Conservation (phyloP, 2,797 vertebrate genomes). For the Setipinna tenuifilis region DNA sequence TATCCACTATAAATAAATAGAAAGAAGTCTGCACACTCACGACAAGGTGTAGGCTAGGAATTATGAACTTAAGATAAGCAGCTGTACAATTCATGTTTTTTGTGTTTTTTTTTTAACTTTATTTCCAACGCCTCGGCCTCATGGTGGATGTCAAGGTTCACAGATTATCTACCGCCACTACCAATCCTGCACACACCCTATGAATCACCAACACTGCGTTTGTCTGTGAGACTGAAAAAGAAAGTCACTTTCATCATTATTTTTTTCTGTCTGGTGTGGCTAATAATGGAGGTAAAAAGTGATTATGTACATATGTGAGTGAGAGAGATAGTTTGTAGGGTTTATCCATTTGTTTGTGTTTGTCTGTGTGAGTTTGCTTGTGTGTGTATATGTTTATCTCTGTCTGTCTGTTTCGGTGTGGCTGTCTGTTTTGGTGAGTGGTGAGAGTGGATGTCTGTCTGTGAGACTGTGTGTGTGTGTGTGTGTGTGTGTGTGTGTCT, state of each 20-base stretch:
- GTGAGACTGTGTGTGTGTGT: conserved; percentile 42
- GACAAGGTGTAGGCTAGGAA: no score
- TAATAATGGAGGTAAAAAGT: not conserved
- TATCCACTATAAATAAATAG: not conserved
- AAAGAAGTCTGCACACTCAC: no score
- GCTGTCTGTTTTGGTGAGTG: conserved; percentile 59
- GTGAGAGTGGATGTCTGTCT: conserved; percentile 43
- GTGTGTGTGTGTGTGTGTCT: conserved; percentile 49
- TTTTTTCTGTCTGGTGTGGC: not conserved
- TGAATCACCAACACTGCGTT: conserved; percentile 40
- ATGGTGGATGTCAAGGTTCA: no score
- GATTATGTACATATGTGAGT: not conserved
- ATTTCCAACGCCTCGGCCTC: no score
- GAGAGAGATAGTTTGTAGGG: no score
- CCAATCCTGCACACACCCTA: no score
- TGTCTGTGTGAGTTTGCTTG: not conserved
- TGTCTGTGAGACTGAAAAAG: conserved; percentile 41
- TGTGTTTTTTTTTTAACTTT: no score
- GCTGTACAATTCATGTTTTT: no score
- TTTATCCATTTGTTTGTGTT: conserved; percentile 43
- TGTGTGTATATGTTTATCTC: not conserved
- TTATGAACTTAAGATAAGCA: no score
- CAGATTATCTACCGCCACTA: no score
- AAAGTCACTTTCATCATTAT: conserved; percentile 30
- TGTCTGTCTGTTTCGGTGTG: conserved; percentile 31